A percentile compares a stretch with the other conserved stretches of the same genome.
Evolutionary conservation across 1,140 invertebrate genomes (phyloP).

Genomic region (fruit fly (Drosophila melanogaster)): Release_6_plus_ISO1_MT NT_037436.4:3669501-3670000

Average conservation of each 20-base stretch:
- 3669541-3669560: conserved; percentile 28
- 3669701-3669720: conserved; percentile 56
- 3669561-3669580: conserved; percentile 44
- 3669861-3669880: background rate
- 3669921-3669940: conserved; percentile 67
- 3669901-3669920: conserved; percentile 40
- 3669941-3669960: conserved; percentile 76
- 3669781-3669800: conserved; percentile 75
- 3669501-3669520: conserved; percentile 77
- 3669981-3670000: conserved; percentile 79
- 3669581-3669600: conserved; percentile 14
- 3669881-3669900: background rate
- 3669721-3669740: conserved; percentile 74
- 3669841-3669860: conserved; percentile 72
- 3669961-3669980: conserved; percentile 66
- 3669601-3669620: conserved; percentile 37
- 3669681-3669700: conserved; percentile 18
- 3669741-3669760: conserved; percentile 71
- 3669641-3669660: conserved; percentile 68
- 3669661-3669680: conserved; percentile 52
- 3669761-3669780: conserved; percentile 56
- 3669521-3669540: conserved; percentile 64
- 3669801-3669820: conserved; percentile 32
- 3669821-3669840: conserved; percentile 62
- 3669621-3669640: conserved; percentile 59